Conservation (phyloP, 2,113 vertebrate genomes). For the Thymallus thymallus region DNA sequence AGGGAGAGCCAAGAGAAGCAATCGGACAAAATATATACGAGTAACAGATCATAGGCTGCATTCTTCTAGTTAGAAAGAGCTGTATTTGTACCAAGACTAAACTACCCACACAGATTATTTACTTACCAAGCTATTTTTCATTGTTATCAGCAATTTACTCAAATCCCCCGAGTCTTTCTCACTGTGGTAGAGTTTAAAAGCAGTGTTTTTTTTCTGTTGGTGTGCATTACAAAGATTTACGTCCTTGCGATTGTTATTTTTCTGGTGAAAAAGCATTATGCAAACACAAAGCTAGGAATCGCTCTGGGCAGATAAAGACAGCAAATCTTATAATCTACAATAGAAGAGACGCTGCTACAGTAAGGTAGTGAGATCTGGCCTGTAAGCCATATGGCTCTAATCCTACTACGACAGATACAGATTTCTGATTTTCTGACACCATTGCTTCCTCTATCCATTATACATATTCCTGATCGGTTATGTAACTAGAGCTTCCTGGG, state of each 20-base stretch:
- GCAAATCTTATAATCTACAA: constrained; percentile 27
- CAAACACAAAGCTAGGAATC: constrained; percentile 34
- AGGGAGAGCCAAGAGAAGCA: constrained; percentile 1
- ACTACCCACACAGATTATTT: constrained; percentile 47
- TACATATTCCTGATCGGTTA: constrained; percentile 21
- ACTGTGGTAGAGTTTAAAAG: constrained; percentile 36
- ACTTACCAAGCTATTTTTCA: constrained; percentile 41
- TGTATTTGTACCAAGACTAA: constrained; percentile 39
- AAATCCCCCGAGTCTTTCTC: constrained; percentile 45
- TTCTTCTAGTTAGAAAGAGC: constrained; percentile 34
- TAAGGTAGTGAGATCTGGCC: not conserved
- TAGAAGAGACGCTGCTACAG: not conserved
- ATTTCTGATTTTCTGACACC: constrained; percentile 1
- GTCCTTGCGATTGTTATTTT: constrained; percentile 30
- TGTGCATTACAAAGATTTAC: constrained; percentile 46
- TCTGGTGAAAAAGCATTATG: constrained; percentile 36
- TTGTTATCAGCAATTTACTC: constrained; percentile 57
- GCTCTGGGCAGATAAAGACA: constrained; percentile 45
- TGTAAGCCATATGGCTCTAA: not conserved
- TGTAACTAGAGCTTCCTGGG: constrained; percentile 48
- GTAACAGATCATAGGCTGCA: not conserved
- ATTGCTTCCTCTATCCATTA: constrained; percentile 21
- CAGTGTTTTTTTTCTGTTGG: constrained; percentile 28
- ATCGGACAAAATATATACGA: constrained; percentile 13
- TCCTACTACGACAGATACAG: not conserved